phyloP scores from a whole-genome alignment of 2,888 invertebrate genomes.

The Odontocerum albicorne region DNA sequence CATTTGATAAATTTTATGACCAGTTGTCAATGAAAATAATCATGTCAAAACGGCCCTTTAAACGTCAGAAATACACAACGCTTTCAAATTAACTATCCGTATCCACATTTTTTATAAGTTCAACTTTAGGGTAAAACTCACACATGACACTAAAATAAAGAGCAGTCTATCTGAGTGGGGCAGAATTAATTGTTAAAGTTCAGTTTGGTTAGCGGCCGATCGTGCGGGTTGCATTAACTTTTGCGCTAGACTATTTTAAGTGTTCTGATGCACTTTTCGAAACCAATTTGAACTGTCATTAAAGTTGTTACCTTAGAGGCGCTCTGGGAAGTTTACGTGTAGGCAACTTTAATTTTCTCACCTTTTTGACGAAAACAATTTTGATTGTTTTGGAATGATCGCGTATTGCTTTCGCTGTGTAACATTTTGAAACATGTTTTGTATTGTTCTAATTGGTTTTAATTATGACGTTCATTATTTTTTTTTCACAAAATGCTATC shows the following conservation, averaged over 20 bases:
- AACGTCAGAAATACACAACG: too few relatives aligned
- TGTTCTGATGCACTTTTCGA: conserved; percentile 25
- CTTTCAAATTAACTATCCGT: too few relatives aligned
- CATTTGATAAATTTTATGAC: too few relatives aligned
- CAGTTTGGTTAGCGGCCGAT: background rate
- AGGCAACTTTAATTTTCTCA: background rate
- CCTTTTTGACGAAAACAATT: background rate
- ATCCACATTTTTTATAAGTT: too few relatives aligned
- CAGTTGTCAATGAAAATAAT: too few relatives aligned
- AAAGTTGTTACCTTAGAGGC: conserved; percentile 17
- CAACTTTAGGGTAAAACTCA: background rate
- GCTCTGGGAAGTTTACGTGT: background rate
- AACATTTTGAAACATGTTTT: background rate
- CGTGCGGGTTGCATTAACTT: conserved; percentile 1
- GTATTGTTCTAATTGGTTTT: background rate
- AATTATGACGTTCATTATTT: too few relatives aligned
- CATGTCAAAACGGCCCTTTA: too few relatives aligned
- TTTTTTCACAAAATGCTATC: too few relatives aligned
- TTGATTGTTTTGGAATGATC: background rate
- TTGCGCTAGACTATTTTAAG: conserved; percentile 12
- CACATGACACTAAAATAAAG: background rate
- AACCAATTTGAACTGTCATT: conserved; percentile 34
- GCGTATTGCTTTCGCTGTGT: background rate
- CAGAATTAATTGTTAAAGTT: conserved; percentile 17
- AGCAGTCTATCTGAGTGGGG: background rate